Evolutionary conservation across 2,113 vertebrate genomes (phyloP).

Genomic region (Anoura caudifer): DNA sequence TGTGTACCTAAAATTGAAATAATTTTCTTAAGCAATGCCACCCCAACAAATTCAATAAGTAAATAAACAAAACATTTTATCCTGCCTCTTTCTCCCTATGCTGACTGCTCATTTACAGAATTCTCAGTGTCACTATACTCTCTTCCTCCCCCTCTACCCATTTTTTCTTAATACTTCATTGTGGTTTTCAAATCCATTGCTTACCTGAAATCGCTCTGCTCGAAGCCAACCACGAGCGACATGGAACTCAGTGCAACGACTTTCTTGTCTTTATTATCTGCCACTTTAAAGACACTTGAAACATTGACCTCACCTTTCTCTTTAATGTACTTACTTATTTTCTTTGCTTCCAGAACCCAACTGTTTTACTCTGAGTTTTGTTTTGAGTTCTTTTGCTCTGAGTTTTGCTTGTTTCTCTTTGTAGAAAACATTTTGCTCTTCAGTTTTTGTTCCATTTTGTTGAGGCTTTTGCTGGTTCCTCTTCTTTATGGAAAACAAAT

Average conservation of each 20-base stretch:
- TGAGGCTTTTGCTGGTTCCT: background rate
- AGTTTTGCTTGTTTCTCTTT: background rate
- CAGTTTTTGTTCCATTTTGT: background rate
- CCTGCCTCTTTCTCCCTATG: background rate
- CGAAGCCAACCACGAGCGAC: background rate
- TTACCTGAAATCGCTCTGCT: background rate
- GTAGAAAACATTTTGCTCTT: background rate
- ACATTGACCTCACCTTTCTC: background rate
- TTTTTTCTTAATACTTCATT: background rate
- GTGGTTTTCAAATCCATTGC: background rate
- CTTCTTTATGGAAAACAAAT: background rate
- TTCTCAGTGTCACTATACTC: background rate
- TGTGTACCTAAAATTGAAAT: too few species aligned
- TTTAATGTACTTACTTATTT: background rate
- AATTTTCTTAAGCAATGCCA: too few species aligned
- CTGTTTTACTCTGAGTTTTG: background rate
- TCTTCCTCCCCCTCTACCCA: accelerated
- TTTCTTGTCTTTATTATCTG: background rate
- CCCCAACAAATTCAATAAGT: too few species aligned
- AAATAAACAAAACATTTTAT: background rate
- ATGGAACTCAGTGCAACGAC: background rate
- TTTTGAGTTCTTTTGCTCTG: background rate
- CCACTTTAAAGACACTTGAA: background rate
- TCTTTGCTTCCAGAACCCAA: background rate
- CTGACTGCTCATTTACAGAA: background rate